Evolutionary conservation across 2,113 vertebrate genomes (phyloP).

Genomic region (Aegypius monachus): DNA sequence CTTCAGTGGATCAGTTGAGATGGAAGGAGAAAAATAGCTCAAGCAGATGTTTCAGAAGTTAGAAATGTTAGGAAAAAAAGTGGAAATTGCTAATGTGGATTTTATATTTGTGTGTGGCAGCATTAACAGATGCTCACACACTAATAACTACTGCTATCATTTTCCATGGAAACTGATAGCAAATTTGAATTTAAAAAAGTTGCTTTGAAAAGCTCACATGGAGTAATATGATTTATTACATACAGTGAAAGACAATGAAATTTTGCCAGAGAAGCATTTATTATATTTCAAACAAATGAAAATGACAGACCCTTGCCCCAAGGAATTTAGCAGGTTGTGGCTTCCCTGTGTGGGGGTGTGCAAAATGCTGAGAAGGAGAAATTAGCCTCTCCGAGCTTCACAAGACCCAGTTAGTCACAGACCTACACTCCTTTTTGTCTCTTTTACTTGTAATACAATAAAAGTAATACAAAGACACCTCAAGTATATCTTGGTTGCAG

Average conservation of each 20-base stretch:
- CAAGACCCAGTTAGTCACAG: neutral
- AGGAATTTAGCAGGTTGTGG: neutral
- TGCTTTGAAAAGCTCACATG: neutral
- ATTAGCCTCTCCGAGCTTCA: neutral
- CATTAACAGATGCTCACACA: slow-evolving; percentile 70
- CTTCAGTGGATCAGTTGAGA: slow-evolving; percentile 44
- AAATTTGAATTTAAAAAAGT: slow-evolving; percentile 18
- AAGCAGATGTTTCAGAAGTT: slow-evolving; percentile 72
- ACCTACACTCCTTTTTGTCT: neutral
- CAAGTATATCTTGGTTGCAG: neutral
- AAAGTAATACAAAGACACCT: neutral
- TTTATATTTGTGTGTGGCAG: slow-evolving; percentile 65
- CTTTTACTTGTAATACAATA: neutral
- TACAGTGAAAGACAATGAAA: neutral
- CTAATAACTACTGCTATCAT: slow-evolving; percentile 60
- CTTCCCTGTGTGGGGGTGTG: neutral
- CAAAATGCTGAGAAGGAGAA: neutral
- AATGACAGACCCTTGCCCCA: neutral
- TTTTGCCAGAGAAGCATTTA: neutral
- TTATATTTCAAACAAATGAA: neutral
- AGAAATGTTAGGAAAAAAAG: slow-evolving; percentile 38
- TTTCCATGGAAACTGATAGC: slow-evolving; percentile 49
- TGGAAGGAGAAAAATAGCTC: slow-evolving; percentile 65
- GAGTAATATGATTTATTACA: slow-evolving; percentile 7
- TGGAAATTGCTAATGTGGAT: slow-evolving; percentile 56